Percentiles rank a stretch among this genome's conserved stretches.
Evolutionary conservation across 2,113 vertebrate genomes (phyloP).

Genomic region (Atlantisia rogersi): DNA sequence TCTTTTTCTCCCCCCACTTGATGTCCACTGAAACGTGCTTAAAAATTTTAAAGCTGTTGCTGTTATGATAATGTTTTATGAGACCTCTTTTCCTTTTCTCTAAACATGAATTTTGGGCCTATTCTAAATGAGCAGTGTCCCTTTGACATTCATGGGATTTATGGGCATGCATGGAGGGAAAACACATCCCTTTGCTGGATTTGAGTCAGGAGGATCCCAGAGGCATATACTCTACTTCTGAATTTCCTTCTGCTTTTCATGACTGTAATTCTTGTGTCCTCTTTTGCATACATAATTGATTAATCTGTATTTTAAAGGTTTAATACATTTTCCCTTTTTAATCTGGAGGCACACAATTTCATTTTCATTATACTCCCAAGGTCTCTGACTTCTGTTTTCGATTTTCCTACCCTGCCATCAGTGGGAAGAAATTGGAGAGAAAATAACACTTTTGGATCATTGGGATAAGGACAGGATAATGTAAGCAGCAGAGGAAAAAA

Average conservation of each 20-base stretch:
- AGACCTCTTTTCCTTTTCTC: constrained; percentile 17
- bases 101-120: constrained; percentile 45
- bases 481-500: constrained; percentile 1
- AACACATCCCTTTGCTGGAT: constrained; percentile 64
- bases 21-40: background rate
- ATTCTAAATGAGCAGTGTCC: constrained; percentile 61
- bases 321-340: constrained; percentile 55
- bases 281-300: constrained; percentile 75
- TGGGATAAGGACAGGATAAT: constrained; percentile 35
- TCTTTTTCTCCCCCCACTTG: background rate
- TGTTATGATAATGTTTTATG: constrained; percentile 22
- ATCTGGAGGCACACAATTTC: constrained; percentile 53
- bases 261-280: constrained; percentile 66
- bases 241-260: constrained; percentile 68
- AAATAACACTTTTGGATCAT: constrained; percentile 45
- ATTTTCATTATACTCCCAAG: constrained; percentile 58
- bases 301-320: constrained; percentile 72
- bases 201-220: constrained; percentile 65
- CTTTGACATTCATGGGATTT: constrained; percentile 76
- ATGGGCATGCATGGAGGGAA: constrained; percentile 39
- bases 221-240: constrained; percentile 68
- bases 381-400: constrained; percentile 54
- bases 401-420: constrained; percentile 18
- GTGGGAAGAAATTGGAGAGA: constrained; percentile 33
- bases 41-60: constrained; percentile 28